Evolutionary conservation across 2,888 invertebrate species (phyloP).

Genomic region (Pollenia amentaria): DNA sequence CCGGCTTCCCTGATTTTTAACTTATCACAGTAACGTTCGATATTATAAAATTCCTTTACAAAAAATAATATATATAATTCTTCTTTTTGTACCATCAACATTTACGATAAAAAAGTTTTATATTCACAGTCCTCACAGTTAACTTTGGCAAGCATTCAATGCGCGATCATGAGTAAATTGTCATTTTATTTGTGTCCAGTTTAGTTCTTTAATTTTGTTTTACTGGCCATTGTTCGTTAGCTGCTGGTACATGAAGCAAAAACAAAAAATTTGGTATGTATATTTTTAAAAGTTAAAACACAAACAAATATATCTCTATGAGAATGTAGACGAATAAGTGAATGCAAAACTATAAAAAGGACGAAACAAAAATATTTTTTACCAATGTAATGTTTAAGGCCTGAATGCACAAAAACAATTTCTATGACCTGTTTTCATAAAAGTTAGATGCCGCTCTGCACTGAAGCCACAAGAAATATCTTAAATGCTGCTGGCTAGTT

Average conservation of each 20-base stretch:
- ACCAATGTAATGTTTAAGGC: constrained; percentile 60
- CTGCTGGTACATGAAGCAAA: not conserved
- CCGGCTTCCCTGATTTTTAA: too few species aligned
- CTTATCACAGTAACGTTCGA: too few species aligned
- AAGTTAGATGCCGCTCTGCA: constrained; percentile 42
- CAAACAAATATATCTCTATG: not conserved
- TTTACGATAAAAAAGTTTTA: not conserved
- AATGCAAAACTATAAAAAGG: constrained; percentile 23
- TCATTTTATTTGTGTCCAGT: constrained; percentile 34
- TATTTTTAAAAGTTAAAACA: constrained; percentile 21
- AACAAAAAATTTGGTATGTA: not conserved
- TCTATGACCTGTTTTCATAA: constrained; percentile 59
- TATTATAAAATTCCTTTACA: too few species aligned
- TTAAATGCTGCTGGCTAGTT: constrained; percentile 10
- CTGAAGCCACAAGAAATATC: constrained; percentile 12
- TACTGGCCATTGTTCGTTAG: constrained; percentile 31
- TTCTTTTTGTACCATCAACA: too few species aligned
- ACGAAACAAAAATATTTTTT: constrained; percentile 42
- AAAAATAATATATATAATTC: too few species aligned
- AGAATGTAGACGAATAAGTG: not conserved
- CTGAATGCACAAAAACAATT: constrained; percentile 63
- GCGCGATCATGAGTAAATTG: constrained; percentile 47
- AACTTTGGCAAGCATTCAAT: constrained; percentile 32
- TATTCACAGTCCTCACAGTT: constrained; percentile 15
- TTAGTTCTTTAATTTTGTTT: constrained; percentile 14